A percentile compares a stretch with the other conserved stretches of the same genome.
phyloP scores from a whole-genome alignment of 2,888 invertebrate genomes.

The Cheilosia impressa region DNA sequence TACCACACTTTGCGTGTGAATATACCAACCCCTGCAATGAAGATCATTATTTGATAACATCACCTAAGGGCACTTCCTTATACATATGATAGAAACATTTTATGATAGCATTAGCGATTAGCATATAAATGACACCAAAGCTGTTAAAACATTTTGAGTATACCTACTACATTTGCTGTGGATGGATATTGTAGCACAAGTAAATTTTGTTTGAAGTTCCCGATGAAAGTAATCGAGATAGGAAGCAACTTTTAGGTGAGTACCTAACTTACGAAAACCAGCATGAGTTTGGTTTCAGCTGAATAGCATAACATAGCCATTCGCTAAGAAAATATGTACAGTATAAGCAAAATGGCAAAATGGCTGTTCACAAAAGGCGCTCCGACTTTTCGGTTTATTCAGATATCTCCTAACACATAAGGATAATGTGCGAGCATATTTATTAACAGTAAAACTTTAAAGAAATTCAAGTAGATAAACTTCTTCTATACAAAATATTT shows the following conservation, averaged over 20 bases:
- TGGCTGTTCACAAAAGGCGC: neutral
- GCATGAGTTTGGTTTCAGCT: conserved; percentile 5
- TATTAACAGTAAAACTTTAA: neutral
- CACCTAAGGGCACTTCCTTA: conserved; percentile 21
- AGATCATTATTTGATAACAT: conserved; percentile 70
- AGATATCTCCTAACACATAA: neutral
- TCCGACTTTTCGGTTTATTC: neutral
- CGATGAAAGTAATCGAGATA: conserved; percentile 57
- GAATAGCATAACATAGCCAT: conserved; percentile 38
- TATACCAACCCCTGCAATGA: conserved; percentile 15
- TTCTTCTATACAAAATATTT: no score
- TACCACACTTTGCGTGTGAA: conserved; percentile 23
- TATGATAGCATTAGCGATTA: conserved; percentile 66
- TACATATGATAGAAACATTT: conserved; percentile 56
- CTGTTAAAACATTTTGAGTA: conserved; percentile 58
- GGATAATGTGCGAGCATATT: neutral
- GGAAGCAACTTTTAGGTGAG: conserved; percentile 30
- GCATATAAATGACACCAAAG: conserved; percentile 67
- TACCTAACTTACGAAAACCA: conserved; percentile 26
- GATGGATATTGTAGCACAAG: neutral
- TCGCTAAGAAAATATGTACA: conserved; percentile 47
- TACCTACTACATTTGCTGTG: neutral
- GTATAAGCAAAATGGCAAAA: conserved; percentile 23
- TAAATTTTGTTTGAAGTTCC: neutral
- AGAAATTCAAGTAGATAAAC: no score